Base-by-base conservation (phyloP, 1,140 invertebrate species). In the Phenacoccus solenopsis region DNA sequence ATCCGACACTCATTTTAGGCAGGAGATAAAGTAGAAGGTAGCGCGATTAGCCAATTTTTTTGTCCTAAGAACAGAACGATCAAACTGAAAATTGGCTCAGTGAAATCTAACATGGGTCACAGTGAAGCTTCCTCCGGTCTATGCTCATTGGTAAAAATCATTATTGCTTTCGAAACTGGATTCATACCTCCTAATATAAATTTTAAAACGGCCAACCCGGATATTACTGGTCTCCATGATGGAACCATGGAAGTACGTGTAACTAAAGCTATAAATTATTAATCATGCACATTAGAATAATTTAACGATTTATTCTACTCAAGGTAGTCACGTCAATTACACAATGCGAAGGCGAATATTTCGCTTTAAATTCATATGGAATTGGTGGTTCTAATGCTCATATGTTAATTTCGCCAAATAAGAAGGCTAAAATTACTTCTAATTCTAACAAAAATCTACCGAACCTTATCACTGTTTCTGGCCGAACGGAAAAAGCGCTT, bases 81-180 rank as follows among this genome's bases (percentile, higher is more conserved):
- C 1, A 85, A 88, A n/a, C 79, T 91, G 5, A 75, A 85, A 7
- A 84, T 91, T 71, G 89, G 89, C 1, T 87, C 88, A 1, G 82
- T 89, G 0, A 90, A 90, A 75, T 84, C 86, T 1, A 91, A 90
- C 76, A 84, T 89, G 80, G 90, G 89, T 0, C 88, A 91, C 74
- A 81, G 86, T 24, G 87, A 90, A 76, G 82, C 87, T 16, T 83
- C 84, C 1, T 86, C 87, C 76, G 81, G 82, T 35, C 73, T 88
- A 1, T 81, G 81, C 72, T 79, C 82, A 9, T 74, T 87, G 38
- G 80, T 82, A 7, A 88, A 88, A 78, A 81, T 72, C 1, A 59
- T 73, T 9, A 67, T 87, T 64, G 78, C 84, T 13, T 85, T 88
- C 80, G 83, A 88, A 75, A 77, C 79, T 27, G 79, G 80, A 61